Conservation (phyloP, 2,888 invertebrate genomes). For the Drosophila putrida region DNA sequence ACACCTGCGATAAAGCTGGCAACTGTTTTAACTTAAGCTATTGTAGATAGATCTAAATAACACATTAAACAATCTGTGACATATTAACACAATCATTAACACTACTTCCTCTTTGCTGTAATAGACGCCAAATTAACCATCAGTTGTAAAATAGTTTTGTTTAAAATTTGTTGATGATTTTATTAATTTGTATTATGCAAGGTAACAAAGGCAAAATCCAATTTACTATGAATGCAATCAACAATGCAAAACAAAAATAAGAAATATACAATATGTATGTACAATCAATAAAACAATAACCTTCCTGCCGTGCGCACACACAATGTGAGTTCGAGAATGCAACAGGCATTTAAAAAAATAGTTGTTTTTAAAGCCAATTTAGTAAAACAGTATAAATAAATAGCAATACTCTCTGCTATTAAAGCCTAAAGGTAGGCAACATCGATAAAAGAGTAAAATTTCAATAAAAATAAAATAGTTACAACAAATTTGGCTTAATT, state of each 20-base stretch:
- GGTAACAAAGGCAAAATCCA: conserved; percentile 27
- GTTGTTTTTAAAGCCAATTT: conserved; percentile 38
- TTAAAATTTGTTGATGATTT: conserved; percentile 30
- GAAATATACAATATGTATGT: conserved; percentile 32
- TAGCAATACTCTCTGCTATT: conserved; percentile 28
- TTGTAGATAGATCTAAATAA: conserved; percentile 7
- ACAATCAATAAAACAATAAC: conserved; percentile 62
- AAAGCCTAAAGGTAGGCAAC: conserved; percentile 34
- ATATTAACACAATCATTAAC: conserved; percentile 11
- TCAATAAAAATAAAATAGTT: conserved; percentile 14
- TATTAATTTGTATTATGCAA: conserved; percentile 34
- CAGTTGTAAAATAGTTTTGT: conserved; percentile 34
- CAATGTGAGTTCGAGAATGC: conserved; percentile 31
- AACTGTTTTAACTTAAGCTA: background rate
- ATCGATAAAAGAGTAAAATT: conserved; percentile 13
- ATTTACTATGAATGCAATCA: conserved; percentile 32
- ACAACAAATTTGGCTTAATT: conserved; percentile 24
- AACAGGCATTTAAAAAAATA: conserved; percentile 18
- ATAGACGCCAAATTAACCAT: conserved; percentile 41
- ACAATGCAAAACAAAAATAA: conserved; percentile 2
- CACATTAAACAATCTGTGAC: conserved; percentile 1
- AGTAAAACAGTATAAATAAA: conserved; percentile 28
- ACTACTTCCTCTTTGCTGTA: background rate
- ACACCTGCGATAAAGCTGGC: background rate
- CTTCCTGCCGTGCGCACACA: conserved; percentile 85